phyloP scores from a whole-genome alignment of 2,888 invertebrate species.

The Leucophora obtusa region DNA sequence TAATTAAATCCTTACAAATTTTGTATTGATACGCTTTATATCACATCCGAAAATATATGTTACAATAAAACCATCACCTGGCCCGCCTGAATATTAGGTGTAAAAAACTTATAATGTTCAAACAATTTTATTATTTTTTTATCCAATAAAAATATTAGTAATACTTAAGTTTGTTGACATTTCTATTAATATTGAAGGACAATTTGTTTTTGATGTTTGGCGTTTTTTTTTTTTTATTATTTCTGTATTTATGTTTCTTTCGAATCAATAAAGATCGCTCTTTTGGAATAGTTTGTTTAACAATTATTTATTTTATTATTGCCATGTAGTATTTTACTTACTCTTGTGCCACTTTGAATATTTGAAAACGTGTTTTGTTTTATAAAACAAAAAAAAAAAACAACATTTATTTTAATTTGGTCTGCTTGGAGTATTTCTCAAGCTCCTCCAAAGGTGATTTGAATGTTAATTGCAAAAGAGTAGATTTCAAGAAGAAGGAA shows the following conservation, averaged over 20 bases:
- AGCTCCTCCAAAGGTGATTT: conserved; percentile 17
- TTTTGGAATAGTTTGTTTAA: conserved; percentile 14
- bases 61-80: too few relatives aligned
- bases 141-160: background rate
- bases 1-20: too few relatives aligned
- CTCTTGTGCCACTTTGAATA: conserved; percentile 35
- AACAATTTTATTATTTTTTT: too few relatives aligned
- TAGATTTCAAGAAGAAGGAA: background rate
- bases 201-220: conserved; percentile 4
- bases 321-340: conserved; percentile 2
- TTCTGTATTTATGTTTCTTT: conserved; percentile 1
- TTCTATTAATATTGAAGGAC: conserved; percentile 37
- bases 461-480: background rate
- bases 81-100: too few relatives aligned
- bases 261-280: conserved; percentile 24
- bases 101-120: too few relatives aligned
- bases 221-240: background rate
- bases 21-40: too few relatives aligned
- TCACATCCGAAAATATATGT: too few relatives aligned
- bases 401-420: conserved; percentile 4
- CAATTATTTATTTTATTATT: conserved; percentile 1
- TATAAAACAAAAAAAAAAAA: conserved; percentile 8
- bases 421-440: background rate
- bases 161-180: conserved; percentile 41
- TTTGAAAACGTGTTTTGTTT: conserved; percentile 31